A percentile compares a stretch with the other conserved stretches of the same genome.
phyloP scores from a whole-genome alignment of 2,888 invertebrate species.

The Timandra comae region DNA sequence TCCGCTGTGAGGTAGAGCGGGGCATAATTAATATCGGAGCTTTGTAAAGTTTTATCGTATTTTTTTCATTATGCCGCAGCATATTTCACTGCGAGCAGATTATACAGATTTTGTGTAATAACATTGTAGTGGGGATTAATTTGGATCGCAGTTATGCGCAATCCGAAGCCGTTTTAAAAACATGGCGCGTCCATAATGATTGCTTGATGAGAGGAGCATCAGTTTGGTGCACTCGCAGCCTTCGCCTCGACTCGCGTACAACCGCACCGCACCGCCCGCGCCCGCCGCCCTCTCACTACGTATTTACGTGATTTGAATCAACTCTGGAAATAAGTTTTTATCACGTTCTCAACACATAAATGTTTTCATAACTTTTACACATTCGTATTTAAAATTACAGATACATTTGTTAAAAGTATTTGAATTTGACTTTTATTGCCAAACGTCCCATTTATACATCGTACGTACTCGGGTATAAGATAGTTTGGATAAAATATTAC shows the following conservation, averaged over 20 bases:
- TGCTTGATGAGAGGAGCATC: constrained; percentile 64
- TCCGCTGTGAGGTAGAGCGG: constrained; percentile 43
- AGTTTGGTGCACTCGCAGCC: constrained; percentile 36
- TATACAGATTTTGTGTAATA: constrained; percentile 52
- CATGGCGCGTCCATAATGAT: constrained; percentile 71
- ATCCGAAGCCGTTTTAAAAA: constrained; percentile 70
- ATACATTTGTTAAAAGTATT: too few relatives aligned
- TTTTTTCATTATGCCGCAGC: constrained; percentile 37
- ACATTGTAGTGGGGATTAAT: constrained; percentile 62
- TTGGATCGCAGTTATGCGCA: constrained; percentile 57
- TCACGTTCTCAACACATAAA: constrained; percentile 19
- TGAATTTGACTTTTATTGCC: not conserved
- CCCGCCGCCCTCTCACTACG: constrained; percentile 20
- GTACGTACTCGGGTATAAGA: not conserved
- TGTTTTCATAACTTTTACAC: constrained; percentile 13
- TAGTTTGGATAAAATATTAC: constrained; percentile 5
- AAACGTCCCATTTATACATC: not conserved
- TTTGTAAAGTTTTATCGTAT: constrained; percentile 39
- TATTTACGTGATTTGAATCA: constrained; percentile 30
- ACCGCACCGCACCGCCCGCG: constrained; percentile 16
- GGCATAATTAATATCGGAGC: constrained; percentile 60
- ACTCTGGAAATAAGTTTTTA: constrained; percentile 21
- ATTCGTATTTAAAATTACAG: not conserved
- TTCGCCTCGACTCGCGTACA: not conserved
- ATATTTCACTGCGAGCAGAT: constrained; percentile 43